These are phyloP conservation scores for Thymelicus acteon DNA, from an alignment of 2,888 invertebrate genomes.

Conservation along the genomic window DNA sequence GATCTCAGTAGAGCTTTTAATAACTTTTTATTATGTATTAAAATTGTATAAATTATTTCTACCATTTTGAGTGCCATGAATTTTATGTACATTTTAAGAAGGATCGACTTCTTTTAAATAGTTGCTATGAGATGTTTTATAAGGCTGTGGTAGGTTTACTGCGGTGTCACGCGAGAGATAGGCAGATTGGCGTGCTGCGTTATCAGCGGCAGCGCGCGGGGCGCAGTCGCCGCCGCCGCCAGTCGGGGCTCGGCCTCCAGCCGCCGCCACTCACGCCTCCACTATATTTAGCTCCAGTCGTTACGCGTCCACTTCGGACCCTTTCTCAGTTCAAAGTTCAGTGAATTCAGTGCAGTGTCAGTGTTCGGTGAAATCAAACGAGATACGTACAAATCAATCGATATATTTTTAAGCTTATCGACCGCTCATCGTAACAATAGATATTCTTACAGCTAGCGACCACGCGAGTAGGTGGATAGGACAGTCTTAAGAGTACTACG, in stretches of 20 bases:
- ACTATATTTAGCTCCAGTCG: slow-evolving; percentile 27
- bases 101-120: no score
- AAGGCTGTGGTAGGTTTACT: not conserved
- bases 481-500: slow-evolving; percentile 81
- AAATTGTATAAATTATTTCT: no score
- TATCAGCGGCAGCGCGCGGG: slow-evolving; percentile 49
- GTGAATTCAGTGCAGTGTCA: slow-evolving; percentile 31
- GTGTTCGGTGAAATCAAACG: slow-evolving; percentile 56
- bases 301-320: not conserved
- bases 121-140: not conserved
- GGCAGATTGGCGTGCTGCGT: slow-evolving; percentile 40
- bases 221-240: slow-evolving; percentile 50
- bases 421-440: slow-evolving; percentile 56
- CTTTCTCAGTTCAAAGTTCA: slow-evolving; percentile 29
- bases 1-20: no score
- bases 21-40: no score
- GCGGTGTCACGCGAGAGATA: slow-evolving; percentile 46
- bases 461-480: slow-evolving; percentile 77
- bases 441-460: slow-evolving; percentile 69
- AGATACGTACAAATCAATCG: slow-evolving; percentile 60
- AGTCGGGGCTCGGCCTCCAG: slow-evolving; percentile 44
- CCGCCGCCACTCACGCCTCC: slow-evolving; percentile 36
- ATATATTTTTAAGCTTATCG: slow-evolving; percentile 68
- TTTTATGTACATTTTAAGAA: no score
- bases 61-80: no score